Evolutionary conservation across 2,797 vertebrate genomes (phyloP).

Genomic region (Lemur catta): DNA sequence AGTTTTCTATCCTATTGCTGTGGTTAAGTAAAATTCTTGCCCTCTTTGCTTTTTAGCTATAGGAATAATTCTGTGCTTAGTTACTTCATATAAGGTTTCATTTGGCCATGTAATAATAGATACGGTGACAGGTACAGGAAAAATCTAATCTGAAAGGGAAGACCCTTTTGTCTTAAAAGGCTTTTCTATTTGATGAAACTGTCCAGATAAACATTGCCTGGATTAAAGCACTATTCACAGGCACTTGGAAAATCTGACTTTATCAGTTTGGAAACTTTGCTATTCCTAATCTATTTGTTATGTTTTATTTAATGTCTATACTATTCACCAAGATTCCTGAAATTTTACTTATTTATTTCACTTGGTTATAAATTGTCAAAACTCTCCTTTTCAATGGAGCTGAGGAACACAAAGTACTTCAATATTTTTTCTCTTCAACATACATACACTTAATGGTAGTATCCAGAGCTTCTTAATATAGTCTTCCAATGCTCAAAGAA

Average conservation of each 20-base stretch:
- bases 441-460: not conserved
- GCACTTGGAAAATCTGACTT: not conserved
- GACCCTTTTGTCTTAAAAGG: not conserved
- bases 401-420: not conserved
- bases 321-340: not conserved
- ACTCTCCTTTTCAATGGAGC: not conserved
- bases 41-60: not conserved
- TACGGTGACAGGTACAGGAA: not conserved
- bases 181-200: not conserved
- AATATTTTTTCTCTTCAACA: not conserved
- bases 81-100: not conserved
- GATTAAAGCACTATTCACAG: not conserved
- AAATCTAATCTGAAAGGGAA: not conserved
- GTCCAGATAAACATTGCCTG: not conserved
- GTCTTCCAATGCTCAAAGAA: not conserved
- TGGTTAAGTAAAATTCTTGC: not conserved
- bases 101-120: not conserved
- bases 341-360: conserved; percentile 10
- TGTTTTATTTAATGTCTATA: not conserved
- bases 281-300: not conserved
- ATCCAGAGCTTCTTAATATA: not conserved
- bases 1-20: not conserved
- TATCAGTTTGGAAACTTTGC: not conserved
- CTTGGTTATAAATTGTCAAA: not conserved
- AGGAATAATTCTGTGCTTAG: not conserved